Conservation (phyloP, 2,888 invertebrate species). For the Agrotis clavis region DNA sequence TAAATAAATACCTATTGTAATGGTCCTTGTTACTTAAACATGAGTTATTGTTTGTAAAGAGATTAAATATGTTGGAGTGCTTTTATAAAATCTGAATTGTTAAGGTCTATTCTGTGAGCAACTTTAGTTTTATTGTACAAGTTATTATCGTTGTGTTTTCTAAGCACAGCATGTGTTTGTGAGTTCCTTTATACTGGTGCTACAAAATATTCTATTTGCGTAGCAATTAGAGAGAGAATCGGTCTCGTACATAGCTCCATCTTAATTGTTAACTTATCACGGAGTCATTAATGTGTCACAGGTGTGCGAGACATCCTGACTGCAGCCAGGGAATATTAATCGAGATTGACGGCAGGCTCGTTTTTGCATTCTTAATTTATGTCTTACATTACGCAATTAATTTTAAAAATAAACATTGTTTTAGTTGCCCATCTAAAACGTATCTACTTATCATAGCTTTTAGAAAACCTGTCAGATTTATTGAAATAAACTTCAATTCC, state of each 20-base stretch:
- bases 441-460: neutral
- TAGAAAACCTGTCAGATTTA: neutral
- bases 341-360: constrained; percentile 45
- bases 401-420: constrained; percentile 32
- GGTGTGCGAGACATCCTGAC: constrained; percentile 61
- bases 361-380: constrained; percentile 54
- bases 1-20: constrained; percentile 59
- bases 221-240: constrained; percentile 53
- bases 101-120: constrained; percentile 9
- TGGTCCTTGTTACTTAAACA: constrained; percentile 51
- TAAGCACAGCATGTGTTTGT: constrained; percentile 1
- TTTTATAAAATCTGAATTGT: constrained; percentile 31
- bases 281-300: constrained; percentile 60
- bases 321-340: constrained; percentile 57
- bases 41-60: constrained; percentile 42
- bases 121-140: constrained; percentile 11
- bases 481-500: neutral
- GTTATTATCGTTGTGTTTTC: constrained; percentile 8
- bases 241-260: constrained; percentile 46
- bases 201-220: constrained; percentile 53
- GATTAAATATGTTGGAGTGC: constrained; percentile 39
- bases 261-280: constrained; percentile 59
- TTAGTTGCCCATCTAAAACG: neutral
- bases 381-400: constrained; percentile 25
- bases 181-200: constrained; percentile 7